Conservation (phyloP, 2,888 invertebrate genomes). For the Chydorus sphaericus region DNA sequence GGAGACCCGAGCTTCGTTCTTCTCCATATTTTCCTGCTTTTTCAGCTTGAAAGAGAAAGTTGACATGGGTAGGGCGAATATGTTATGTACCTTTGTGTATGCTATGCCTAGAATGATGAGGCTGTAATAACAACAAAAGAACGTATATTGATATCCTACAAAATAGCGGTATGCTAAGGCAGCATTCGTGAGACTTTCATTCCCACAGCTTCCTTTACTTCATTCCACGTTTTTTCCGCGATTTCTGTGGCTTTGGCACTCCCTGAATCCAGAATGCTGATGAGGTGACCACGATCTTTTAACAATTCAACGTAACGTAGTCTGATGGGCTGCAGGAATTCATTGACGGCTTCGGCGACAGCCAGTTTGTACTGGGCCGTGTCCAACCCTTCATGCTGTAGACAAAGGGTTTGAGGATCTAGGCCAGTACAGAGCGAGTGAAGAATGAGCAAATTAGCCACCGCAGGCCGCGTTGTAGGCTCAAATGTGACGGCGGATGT, state of each 20-base stretch:
- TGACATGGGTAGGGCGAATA: background rate
- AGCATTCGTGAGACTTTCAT: slow-evolving; percentile 18
- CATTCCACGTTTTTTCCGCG: slow-evolving; percentile 46
- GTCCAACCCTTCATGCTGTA: slow-evolving; percentile 45
- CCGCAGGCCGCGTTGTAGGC: slow-evolving; percentile 61
- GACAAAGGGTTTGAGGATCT: slow-evolving; percentile 49
- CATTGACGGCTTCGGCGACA: slow-evolving; percentile 56
- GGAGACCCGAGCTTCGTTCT: background rate
- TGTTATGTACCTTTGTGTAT: too few species aligned
- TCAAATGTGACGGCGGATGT: slow-evolving; percentile 69
- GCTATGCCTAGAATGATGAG: too few species aligned
- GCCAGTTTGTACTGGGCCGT: slow-evolving; percentile 63
- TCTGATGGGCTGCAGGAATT: slow-evolving; percentile 53
- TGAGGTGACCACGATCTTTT: slow-evolving; percentile 44
- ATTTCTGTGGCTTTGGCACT: slow-evolving; percentile 44
- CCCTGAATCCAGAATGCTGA: slow-evolving; percentile 45
- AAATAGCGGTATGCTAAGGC: background rate
- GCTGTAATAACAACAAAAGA: too few species aligned
- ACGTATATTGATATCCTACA: too few species aligned
- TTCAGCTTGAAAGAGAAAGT: background rate
- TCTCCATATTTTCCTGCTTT: background rate
- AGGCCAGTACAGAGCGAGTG: slow-evolving; percentile 58
- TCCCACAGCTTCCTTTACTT: slow-evolving; percentile 47
- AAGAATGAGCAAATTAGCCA: slow-evolving; percentile 74
- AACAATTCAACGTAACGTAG: slow-evolving; percentile 40